A percentile compares a stretch with the other conserved stretches of the same genome.
Evolutionary conservation across 1,140 invertebrate species (phyloP).

Genomic region (Sitodiplosis mosellana): DNA sequence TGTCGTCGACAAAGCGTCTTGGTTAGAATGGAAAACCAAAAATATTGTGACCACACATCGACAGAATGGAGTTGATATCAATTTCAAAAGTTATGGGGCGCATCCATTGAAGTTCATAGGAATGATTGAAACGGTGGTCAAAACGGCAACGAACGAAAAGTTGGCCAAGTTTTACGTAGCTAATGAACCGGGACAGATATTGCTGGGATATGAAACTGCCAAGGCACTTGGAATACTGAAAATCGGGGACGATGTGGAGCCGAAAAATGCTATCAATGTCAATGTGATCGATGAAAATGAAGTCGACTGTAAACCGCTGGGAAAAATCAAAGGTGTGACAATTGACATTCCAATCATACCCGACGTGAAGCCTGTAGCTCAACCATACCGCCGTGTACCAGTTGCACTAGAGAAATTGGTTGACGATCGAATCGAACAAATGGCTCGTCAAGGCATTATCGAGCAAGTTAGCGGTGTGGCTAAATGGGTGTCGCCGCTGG

Average conservation of each 20-base stretch:
- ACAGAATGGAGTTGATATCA: neutral
- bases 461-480: too few relatives aligned
- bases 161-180: slow-evolving; percentile 3
- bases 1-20: neutral
- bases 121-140: neutral
- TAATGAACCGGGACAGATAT: slow-evolving; percentile 2
- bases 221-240: too few relatives aligned
- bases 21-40: neutral
- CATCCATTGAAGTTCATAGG: neutral
- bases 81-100: neutral
- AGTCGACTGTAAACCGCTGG: neutral
- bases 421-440: neutral
- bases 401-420: slow-evolving; percentile 2
- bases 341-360: slow-evolving; percentile 1
- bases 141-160: neutral
- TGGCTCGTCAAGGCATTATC: too few relatives aligned
- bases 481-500: too few relatives aligned
- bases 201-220: slow-evolving; percentile 7
- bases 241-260: too few relatives aligned
- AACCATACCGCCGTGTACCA: slow-evolving; percentile 15
- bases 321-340: slow-evolving; percentile 1
- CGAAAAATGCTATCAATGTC: too few relatives aligned
- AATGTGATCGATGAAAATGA: too few relatives aligned
- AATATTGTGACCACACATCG: neutral
- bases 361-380: slow-evolving; percentile 9